Conservation (phyloP, 2,797 vertebrate species). For the Sebastes nivosus region DNA sequence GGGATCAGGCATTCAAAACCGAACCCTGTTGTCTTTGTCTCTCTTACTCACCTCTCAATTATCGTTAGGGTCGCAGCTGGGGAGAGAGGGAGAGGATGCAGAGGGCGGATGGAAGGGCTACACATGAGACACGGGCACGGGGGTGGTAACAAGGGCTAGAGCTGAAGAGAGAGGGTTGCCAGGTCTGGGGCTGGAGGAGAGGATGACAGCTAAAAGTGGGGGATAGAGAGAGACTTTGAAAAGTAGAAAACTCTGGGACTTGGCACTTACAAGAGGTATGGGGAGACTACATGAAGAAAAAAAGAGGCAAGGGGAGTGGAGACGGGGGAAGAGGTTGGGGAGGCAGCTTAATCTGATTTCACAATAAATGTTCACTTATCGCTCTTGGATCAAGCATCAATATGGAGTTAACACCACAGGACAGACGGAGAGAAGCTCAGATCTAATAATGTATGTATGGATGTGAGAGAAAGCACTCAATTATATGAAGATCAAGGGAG, state of each 20-base stretch:
- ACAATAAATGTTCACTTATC: conserved; percentile 76
- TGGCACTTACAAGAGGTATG: conserved; percentile 65
- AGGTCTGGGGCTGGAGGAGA: conserved; percentile 17
- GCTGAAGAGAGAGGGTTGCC: conserved; percentile 10
- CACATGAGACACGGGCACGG: conserved; percentile 11
- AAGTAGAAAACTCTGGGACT: conserved; percentile 75
- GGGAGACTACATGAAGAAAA: conserved; percentile 25
- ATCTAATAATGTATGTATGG: not conserved
- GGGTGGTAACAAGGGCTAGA: conserved; percentile 22
- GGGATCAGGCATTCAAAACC: conserved; percentile 57
- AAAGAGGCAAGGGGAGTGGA: conserved; percentile 47
- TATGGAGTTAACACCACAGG: not conserved
- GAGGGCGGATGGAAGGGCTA: conserved; percentile 23
- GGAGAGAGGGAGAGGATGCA: conserved; percentile 30
- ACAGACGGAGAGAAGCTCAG: not conserved
- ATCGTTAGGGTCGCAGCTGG: conserved; percentile 54
- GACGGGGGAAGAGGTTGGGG: conserved; percentile 5
- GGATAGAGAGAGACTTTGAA: conserved; percentile 28
- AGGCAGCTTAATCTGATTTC: conserved; percentile 58
- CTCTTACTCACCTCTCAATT: conserved; percentile 71
- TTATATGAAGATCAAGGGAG: not conserved
- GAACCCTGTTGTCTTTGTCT: conserved; percentile 56
- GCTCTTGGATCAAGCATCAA: not conserved
- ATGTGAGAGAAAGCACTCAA: not conserved
- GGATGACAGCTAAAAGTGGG: conserved; percentile 59